Percentiles rank a stretch among this genome's conserved stretches.
phyloP scores from a whole-genome alignment of 1,140 invertebrate genomes.

The Pomphorhynchus laevis region DNA sequence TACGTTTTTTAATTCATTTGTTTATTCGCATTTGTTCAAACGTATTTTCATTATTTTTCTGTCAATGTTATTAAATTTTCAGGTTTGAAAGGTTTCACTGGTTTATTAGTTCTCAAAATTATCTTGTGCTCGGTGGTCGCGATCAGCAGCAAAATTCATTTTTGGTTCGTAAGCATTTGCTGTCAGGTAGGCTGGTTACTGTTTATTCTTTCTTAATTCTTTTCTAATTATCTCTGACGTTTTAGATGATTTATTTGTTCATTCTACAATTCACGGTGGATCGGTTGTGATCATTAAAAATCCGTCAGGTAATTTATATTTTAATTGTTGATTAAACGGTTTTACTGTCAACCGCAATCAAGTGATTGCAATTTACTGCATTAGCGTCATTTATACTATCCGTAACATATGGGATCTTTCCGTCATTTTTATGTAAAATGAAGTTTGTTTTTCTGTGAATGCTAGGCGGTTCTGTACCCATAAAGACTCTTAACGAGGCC shows the following conservation, averaged over 20 bases:
- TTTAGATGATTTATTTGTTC: constrained; percentile 21
- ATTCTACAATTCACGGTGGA: constrained; percentile 57
- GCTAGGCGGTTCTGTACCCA: constrained; percentile 32
- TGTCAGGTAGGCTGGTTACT: constrained; percentile 36
- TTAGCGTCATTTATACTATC: background rate
- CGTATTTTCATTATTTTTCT: background rate
- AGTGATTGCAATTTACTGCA: no score
- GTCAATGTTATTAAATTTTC: constrained; percentile 9
- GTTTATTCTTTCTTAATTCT: constrained; percentile 35
- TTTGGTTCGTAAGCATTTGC: constrained; percentile 66
- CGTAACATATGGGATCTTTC: background rate
- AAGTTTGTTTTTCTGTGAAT: background rate
- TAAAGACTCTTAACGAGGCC: constrained; percentile 72
- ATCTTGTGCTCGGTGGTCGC: constrained; percentile 60
- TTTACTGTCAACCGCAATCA: background rate
- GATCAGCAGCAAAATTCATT: constrained; percentile 93
- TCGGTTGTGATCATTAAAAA: constrained; percentile 75
- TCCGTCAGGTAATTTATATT: constrained; percentile 20
- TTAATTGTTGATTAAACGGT: background rate
- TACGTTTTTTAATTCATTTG: no score
- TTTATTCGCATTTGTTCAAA: no score
- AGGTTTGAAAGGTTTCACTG: constrained; percentile 99
- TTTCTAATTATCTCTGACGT: background rate
- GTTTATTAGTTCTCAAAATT: constrained; percentile 95
- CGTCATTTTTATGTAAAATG: background rate